Percentiles rank a stretch among this genome's conserved stretches.
phyloP scores from a whole-genome alignment of 2,888 invertebrate genomes.

The Stramonita haemastoma region DNA sequence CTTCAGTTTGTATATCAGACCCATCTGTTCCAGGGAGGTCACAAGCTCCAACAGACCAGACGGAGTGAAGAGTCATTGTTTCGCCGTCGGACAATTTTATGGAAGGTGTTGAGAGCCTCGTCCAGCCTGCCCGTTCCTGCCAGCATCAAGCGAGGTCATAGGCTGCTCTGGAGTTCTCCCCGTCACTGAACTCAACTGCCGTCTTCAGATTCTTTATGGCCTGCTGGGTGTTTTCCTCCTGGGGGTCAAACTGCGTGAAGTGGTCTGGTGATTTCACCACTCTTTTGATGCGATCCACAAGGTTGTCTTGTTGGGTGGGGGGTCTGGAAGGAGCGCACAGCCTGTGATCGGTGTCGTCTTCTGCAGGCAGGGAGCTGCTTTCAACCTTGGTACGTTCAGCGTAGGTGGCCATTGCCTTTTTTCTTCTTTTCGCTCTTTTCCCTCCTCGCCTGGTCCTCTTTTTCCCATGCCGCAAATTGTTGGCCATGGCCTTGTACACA shows the following conservation, averaged over 20 bases:
- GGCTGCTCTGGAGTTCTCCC: conserved; percentile 5
- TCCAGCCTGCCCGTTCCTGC: neutral
- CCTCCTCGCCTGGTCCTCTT: conserved; percentile 10
- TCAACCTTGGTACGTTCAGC: neutral
- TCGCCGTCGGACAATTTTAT: neutral
- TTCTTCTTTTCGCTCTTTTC: neutral
- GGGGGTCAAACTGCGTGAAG: neutral
- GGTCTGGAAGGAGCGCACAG: no score
- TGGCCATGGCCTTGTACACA: conserved; percentile 35
- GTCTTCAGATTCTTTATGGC: neutral
- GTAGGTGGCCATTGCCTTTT: neutral
- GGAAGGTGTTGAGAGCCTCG: neutral
- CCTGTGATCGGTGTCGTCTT: neutral
- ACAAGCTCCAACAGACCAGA: conserved; percentile 6
- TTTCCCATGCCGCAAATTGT: conserved; percentile 14
- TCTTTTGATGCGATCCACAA: neutral
- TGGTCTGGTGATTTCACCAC: conserved; percentile 20
- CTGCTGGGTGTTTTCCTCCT: neutral
- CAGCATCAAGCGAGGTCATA: conserved; percentile 23
- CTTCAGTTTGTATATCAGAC: conserved; percentile 2
- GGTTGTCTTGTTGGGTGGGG: neutral
- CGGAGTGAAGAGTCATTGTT: neutral
- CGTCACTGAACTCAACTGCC: conserved; percentile 2
- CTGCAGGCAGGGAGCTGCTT: neutral
- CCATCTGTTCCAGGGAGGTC: conserved; percentile 8